Conservation (phyloP, 2,888 invertebrate species). For the Stratiomys singularior region DNA sequence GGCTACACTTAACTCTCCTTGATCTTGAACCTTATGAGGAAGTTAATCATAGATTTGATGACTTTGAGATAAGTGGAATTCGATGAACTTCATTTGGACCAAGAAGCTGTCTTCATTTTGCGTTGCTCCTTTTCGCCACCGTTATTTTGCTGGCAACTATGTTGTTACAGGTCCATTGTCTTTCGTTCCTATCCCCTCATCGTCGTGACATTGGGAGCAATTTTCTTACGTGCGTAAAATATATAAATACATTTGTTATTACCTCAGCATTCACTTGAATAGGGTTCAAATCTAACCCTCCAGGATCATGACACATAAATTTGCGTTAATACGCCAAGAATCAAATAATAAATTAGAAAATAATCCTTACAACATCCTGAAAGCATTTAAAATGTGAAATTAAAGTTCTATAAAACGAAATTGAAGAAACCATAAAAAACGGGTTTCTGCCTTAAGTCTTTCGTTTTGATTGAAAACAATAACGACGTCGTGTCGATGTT, state of each 20-base stretch:
- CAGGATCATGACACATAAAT: not conserved
- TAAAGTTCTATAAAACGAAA: no score
- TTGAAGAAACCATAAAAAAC: not conserved
- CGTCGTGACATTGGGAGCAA: not conserved
- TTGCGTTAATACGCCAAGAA: not conserved
- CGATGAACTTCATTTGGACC: not conserved
- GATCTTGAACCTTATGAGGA: constrained; percentile 41
- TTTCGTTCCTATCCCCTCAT: no score
- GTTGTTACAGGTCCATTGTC: no score
- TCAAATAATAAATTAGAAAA: constrained; percentile 3
- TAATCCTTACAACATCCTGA: not conserved
- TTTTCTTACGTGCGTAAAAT: not conserved
- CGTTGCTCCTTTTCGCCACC: no score
- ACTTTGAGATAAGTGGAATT: not conserved
- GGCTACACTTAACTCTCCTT: constrained; percentile 18
- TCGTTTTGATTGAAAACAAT: not conserved
- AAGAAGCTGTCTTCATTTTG: no score
- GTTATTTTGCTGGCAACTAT: no score
- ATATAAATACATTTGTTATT: not conserved
- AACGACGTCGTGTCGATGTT: not conserved
- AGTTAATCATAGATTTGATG: constrained; percentile 8
- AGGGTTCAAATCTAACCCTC: not conserved
- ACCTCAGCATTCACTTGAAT: not conserved
- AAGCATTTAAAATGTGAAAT: no score
- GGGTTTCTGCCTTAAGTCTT: constrained; percentile 34